Evolutionary conservation across 2,797 vertebrate species (phyloP).

Genomic region (Sparus aurata): DNA sequence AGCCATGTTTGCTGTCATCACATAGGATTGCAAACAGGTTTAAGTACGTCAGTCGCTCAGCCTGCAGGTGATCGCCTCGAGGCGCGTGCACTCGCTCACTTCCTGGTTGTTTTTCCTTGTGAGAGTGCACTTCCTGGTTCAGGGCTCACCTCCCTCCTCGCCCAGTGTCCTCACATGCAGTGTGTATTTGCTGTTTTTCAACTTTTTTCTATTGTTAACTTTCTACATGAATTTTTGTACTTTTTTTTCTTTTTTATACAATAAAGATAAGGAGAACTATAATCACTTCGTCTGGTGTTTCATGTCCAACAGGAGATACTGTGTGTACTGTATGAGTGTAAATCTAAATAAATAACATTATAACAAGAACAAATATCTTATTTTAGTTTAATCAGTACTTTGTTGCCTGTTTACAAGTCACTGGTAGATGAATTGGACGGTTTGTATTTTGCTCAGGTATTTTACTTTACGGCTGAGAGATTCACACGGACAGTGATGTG

Average conservation of each 20-base stretch:
- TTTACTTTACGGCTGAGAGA: too few relatives aligned
- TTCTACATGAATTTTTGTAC: constrained; percentile 85
- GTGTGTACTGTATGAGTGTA: not conserved
- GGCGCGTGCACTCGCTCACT: constrained; percentile 33
- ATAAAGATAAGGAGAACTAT: constrained; percentile 78
- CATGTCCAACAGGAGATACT: not conserved
- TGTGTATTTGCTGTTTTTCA: constrained; percentile 78
- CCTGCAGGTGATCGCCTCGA: not conserved
- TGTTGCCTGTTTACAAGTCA: too few relatives aligned
- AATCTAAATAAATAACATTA: not conserved
- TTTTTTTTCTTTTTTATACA: constrained; percentile 82
- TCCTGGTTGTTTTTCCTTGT: constrained; percentile 30
- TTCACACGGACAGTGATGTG: too few relatives aligned
- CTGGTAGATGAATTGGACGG: too few relatives aligned
- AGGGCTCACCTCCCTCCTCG: constrained; percentile 42
- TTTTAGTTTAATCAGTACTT: not conserved
- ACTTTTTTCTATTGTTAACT: constrained; percentile 80
- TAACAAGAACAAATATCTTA: not conserved
- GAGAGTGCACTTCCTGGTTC: constrained; percentile 65
- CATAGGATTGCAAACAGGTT: not conserved
- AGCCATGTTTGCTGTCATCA: constrained; percentile 7
- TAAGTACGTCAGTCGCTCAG: not conserved
- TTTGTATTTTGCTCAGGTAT: too few relatives aligned
- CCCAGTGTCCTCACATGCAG: constrained; percentile 75
- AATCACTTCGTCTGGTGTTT: constrained; percentile 1